Evolutionary conservation across 2,113 vertebrate species (phyloP).

Genomic region (Clupea harengus): DNA sequence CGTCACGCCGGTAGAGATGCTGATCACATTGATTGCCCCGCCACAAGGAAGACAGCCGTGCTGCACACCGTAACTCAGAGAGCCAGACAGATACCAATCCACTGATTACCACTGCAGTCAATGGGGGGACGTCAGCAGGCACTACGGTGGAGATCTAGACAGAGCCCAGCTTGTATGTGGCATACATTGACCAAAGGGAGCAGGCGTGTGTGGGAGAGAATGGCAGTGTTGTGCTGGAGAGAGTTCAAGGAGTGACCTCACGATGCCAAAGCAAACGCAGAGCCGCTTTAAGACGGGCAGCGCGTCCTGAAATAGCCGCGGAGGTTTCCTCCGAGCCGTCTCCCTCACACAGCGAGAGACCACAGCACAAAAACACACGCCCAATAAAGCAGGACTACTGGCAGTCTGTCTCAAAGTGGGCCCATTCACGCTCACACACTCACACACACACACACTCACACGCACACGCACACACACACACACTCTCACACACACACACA

Average conservation of each 20-base stretch:
- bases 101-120: neutral
- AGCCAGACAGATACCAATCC: slow-evolving; percentile 42
- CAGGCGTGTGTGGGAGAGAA: neutral
- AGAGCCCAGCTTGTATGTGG: neutral
- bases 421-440: slow-evolving; percentile 54
- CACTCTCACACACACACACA: slow-evolving; percentile 48
- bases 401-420: slow-evolving; percentile 27
- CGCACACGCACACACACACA: slow-evolving; percentile 7
- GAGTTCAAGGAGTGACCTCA: neutral
- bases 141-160: neutral
- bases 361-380: neutral
- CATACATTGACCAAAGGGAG: neutral
- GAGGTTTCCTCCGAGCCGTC: neutral
- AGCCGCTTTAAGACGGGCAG: neutral
- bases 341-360: neutral
- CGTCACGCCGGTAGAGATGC: neutral
- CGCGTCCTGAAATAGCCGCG: neutral
- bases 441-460: slow-evolving; percentile 42
- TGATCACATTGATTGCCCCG: slow-evolving; percentile 42
- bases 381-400: slow-evolving; percentile 31
- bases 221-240: neutral
- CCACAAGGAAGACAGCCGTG: slow-evolving; percentile 40
- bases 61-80: slow-evolving; percentile 16
- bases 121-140: neutral
- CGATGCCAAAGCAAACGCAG: neutral